Evolutionary conservation across 1,140 invertebrate genomes (phyloP).

Genomic region (Leptinotarsa defecta): DNA sequence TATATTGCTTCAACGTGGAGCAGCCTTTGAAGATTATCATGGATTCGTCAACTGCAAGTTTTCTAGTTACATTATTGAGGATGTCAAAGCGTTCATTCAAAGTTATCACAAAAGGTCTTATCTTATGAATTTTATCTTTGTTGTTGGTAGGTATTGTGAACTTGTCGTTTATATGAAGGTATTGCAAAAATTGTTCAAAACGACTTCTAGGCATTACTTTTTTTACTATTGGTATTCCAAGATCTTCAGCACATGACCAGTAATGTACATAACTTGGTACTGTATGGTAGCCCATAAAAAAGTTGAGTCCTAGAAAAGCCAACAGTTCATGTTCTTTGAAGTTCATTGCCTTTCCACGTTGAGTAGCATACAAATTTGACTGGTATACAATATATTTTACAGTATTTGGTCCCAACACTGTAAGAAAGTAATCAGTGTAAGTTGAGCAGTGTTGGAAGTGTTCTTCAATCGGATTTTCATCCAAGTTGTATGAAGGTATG

Average conservation of each 20-base stretch:
- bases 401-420: conserved; percentile 15
- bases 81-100: conserved; percentile 13
- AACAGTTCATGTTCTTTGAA: conserved; percentile 21
- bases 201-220: background rate
- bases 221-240: conserved; percentile 14
- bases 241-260: conserved; percentile 19
- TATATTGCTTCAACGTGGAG: conserved; percentile 56
- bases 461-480: conserved; percentile 16
- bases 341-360: conserved; percentile 18
- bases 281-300: conserved; percentile 18
- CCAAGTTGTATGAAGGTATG: conserved; percentile 11
- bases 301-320: conserved; percentile 15
- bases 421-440: conserved; percentile 20
- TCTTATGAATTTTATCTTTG: conserved; percentile 16
- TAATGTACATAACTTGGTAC: conserved; percentile 15
- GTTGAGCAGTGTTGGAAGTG: conserved; percentile 19
- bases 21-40: conserved; percentile 46
- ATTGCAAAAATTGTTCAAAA: conserved; percentile 1
- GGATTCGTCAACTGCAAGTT: conserved; percentile 37
- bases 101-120: conserved; percentile 15
- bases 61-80: conserved; percentile 14
- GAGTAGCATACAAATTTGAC: conserved; percentile 18
- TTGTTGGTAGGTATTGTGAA: conserved; percentile 8
- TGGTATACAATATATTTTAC: conserved; percentile 12
- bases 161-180: conserved; percentile 13